These are phyloP conservation scores for Lamprotornis superbus DNA, from an alignment of 2,113 vertebrate species.

Conservation along the genomic window DNA sequence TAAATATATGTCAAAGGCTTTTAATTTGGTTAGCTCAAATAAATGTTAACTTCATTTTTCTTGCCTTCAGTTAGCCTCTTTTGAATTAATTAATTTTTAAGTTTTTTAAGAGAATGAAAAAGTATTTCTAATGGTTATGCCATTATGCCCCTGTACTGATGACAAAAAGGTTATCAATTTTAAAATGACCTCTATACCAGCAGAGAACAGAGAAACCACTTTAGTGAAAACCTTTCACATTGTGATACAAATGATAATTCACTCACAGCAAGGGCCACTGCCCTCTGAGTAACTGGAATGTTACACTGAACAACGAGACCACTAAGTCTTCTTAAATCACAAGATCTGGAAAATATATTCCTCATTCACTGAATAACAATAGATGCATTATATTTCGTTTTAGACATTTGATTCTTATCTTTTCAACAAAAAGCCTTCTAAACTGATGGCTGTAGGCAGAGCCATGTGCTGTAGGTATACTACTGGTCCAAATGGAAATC, in stretches of 20 bases:
- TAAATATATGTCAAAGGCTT: background rate
- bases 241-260: background rate
- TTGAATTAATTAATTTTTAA: background rate
- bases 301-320: background rate
- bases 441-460: background rate
- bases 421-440: slow-evolving; percentile 3
- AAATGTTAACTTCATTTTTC: background rate
- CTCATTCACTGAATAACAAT: slow-evolving; percentile 23
- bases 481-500: background rate
- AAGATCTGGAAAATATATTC: slow-evolving; percentile 25
- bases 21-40: background rate
- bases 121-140: background rate
- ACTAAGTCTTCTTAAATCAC: slow-evolving; percentile 22
- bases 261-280: background rate
- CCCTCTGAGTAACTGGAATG: background rate
- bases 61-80: background rate
- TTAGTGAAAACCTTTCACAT: background rate
- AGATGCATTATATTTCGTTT: background rate
- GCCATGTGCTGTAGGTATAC: background rate
- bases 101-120: background rate
- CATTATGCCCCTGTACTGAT: background rate
- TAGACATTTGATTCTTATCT: background rate
- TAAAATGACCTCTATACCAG: background rate
- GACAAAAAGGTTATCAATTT: background rate
- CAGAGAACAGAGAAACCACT: background rate